Evolutionary conservation across 1,140 invertebrate species (phyloP), one percentile per base, ranked within the genome.

Genomic region (Platyscapa corneri): DNA sequence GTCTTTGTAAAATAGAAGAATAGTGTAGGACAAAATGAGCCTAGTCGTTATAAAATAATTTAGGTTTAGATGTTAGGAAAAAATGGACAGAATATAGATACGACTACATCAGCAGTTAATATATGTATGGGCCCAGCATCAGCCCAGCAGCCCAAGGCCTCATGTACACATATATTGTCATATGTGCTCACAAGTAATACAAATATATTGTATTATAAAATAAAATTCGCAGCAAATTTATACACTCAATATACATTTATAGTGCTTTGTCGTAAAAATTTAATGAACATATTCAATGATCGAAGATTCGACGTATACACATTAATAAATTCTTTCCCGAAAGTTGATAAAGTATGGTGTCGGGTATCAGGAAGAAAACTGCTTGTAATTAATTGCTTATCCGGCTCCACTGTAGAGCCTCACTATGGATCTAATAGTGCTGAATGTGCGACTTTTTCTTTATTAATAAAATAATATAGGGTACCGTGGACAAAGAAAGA

Each of bases 121-220:
- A 83, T 49, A 67, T 83, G 14, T 49, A 78, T 78, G 74, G 32
- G 76, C 76, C n/a, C 76, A 84, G 64, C 64, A 32, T 79, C 76
- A 79, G 42, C 70, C 30, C 76, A 72, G 60, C 83, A 84, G 46
- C 37, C 76, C 53, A 84, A 84, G 46, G 39, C 83, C 27, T 32
- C 12, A 42, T n/a, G 42, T 79, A 74, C 5, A 79, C 60, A 30
- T 39, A 23, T 84, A 84, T 27, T 27, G 49, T 23, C 37, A 53
- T 42, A 75, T 39, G 70, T 83, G 74, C 60, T 53, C 74, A 14
- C 53, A n/a, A 53, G 27, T 32, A 77, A 18, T 53, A 53, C 27
- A 27, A 16, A 76, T 77, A 32, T 49, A 49, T 30, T 77, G n/a
- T 77, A 56, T 53, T 32, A 77, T 77, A 77, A 56, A 56, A 56